A percentile compares a stretch with the other conserved stretches of the same genome.
These are phyloP conservation scores for Orthosia cruda DNA, from an alignment of 2,888 invertebrate species.

Conservation along the genomic window DNA sequence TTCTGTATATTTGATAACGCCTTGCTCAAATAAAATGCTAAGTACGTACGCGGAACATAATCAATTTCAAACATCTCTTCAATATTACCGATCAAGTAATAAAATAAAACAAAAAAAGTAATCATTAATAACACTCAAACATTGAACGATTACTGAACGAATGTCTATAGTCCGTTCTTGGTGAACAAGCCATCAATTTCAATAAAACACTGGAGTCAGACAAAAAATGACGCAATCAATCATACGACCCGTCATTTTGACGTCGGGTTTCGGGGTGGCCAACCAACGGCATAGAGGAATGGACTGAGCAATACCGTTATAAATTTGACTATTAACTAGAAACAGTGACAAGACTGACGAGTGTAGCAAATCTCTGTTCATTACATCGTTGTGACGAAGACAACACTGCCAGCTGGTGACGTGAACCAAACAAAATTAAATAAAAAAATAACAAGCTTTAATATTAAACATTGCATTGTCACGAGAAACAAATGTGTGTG, in stretches of 20 bases:
- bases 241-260: slow-evolving; percentile 71
- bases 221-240: slow-evolving; percentile 74
- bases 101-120: slow-evolving; percentile 37
- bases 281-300: slow-evolving; percentile 7
- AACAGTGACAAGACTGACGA: no score
- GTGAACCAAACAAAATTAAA: no score
- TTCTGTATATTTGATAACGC: not conserved
- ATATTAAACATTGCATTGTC: no score
- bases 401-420: no score
- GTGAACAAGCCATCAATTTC: slow-evolving; percentile 75
- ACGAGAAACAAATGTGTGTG: no score
- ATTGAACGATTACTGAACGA: slow-evolving; percentile 70
- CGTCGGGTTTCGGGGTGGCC: slow-evolving; percentile 66
- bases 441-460: no score
- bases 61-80: not conserved
- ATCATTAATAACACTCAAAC: slow-evolving; percentile 72
- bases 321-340: not conserved
- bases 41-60: not conserved
- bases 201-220: slow-evolving; percentile 73
- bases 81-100: slow-evolving; percentile 22
- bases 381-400: no score
- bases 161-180: slow-evolving; percentile 62
- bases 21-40: no score
- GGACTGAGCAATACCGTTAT: not conserved
- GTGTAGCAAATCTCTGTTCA: no score